These are phyloP conservation scores for Florisuga fusca DNA, from an alignment of 2,797 vertebrate species.

Conservation along the genomic window DNA sequence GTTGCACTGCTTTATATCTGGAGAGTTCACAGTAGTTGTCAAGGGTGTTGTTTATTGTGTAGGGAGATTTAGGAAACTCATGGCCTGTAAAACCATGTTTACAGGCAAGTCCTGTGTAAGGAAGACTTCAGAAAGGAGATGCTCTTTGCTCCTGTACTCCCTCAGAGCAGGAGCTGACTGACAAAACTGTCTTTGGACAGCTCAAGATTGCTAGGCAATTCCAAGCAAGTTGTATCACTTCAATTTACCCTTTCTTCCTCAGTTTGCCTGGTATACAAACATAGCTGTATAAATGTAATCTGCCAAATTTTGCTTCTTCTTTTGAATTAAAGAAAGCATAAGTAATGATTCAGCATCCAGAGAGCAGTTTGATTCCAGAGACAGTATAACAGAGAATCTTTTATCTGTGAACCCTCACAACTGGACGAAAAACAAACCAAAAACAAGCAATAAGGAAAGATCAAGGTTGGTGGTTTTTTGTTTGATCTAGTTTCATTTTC, in stretches of 20 bases:
- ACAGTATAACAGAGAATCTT: background rate
- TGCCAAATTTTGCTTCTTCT: background rate
- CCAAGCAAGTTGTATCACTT: background rate
- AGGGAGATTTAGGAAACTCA: background rate
- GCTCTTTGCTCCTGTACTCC: fast-evolving
- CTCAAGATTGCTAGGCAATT: background rate
- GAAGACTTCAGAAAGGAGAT: background rate
- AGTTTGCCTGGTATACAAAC: background rate
- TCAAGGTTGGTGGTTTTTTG: background rate
- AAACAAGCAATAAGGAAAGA: background rate
- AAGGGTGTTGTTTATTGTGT: background rate
- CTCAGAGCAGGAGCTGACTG: background rate
- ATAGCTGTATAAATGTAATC: background rate
- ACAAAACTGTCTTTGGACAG: background rate
- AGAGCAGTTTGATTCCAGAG: background rate
- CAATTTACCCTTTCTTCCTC: background rate
- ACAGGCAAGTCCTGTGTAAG: background rate
- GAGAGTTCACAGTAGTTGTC: background rate
- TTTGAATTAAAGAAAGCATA: background rate
- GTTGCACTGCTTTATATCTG: background rate
- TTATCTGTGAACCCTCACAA: background rate
- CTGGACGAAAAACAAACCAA: background rate
- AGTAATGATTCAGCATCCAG: background rate
- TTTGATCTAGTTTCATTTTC: constrained; percentile 5
- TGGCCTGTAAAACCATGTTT: background rate